Evolutionary conservation across 2,113 vertebrate species (phyloP).

Genomic region (Anolis sagrei): DNA sequence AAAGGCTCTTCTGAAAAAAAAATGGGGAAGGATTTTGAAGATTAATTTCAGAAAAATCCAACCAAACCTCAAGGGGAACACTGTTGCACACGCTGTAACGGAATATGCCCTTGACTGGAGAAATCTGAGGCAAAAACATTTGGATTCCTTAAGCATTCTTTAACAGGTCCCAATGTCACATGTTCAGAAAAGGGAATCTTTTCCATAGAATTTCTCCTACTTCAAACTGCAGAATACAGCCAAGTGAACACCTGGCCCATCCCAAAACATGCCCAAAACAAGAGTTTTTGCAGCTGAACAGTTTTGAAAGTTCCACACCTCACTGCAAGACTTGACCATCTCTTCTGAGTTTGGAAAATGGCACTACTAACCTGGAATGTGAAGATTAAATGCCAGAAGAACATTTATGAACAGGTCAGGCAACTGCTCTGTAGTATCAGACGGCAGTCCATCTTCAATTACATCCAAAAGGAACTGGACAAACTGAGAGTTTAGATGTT

Average conservation of each 20-base stretch:
- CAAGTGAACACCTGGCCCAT: neutral
- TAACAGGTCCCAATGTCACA: neutral
- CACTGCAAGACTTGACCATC: slow-evolving; percentile 6
- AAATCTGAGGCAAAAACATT: neutral
- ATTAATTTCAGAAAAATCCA: too few relatives aligned
- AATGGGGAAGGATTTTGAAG: neutral
- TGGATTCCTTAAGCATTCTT: neutral
- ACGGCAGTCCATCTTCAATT: slow-evolving; percentile 92
- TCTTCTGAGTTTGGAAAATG: neutral
- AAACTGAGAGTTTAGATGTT: slow-evolving; percentile 93
- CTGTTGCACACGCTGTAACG: too few relatives aligned
- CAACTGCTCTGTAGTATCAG: slow-evolving; percentile 91
- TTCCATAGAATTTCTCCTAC: neutral
- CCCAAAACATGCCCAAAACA: neutral
- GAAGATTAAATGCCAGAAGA: slow-evolving; percentile 93
- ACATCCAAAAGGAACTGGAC: slow-evolving; percentile 91
- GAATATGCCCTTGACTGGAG: neutral
- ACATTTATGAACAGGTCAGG: slow-evolving; percentile 94
- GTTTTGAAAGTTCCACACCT: neutral
- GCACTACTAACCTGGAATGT: slow-evolving; percentile 85
- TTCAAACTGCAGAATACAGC: neutral
- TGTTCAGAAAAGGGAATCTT: neutral
- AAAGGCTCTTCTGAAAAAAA: neutral
- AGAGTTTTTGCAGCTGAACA: neutral
- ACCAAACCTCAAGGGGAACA: neutral